Evolutionary conservation across 2,113 vertebrate genomes (phyloP).

Genomic region (Edolisoma coerulescens): DNA sequence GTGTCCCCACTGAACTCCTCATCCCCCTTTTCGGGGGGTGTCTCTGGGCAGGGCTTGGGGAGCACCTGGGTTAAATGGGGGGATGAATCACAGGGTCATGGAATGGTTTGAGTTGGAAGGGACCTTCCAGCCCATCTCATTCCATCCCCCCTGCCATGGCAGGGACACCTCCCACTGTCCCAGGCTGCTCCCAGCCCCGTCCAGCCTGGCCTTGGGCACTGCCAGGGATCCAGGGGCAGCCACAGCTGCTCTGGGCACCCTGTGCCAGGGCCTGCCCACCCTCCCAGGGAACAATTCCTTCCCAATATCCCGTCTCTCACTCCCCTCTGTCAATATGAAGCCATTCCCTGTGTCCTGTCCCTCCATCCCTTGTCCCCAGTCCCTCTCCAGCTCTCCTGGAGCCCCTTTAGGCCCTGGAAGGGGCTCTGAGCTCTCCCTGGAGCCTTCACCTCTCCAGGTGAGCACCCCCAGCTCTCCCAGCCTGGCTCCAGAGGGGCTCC

Average conservation of each 20-base stretch:
- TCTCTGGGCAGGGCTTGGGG: not conserved
- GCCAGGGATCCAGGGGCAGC: not conserved
- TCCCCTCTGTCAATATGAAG: not conserved
- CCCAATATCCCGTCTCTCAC: not conserved
- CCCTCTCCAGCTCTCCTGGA: not conserved
- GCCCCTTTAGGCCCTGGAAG: not conserved
- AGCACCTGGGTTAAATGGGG: not conserved
- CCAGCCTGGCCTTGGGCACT: not conserved
- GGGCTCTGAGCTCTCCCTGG: not conserved
- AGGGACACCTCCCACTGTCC: not conserved
- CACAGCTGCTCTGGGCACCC: not conserved
- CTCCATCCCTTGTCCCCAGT: not conserved
- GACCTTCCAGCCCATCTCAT: not conserved
- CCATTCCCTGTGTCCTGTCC: not conserved
- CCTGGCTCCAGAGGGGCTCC: not conserved
- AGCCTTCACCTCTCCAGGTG: not conserved
- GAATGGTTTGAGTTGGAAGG: not conserved
- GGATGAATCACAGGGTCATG: not conserved
- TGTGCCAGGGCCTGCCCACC: not conserved
- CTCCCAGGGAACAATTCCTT: not conserved
- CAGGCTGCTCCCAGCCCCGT: accelerated
- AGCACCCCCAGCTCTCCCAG: not conserved
- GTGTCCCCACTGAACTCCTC: not conserved
- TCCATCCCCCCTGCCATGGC: not conserved
- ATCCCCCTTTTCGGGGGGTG: not conserved